Conservation (phyloP, 2,888 invertebrate species). For the Poecilus cupreus region DNA sequence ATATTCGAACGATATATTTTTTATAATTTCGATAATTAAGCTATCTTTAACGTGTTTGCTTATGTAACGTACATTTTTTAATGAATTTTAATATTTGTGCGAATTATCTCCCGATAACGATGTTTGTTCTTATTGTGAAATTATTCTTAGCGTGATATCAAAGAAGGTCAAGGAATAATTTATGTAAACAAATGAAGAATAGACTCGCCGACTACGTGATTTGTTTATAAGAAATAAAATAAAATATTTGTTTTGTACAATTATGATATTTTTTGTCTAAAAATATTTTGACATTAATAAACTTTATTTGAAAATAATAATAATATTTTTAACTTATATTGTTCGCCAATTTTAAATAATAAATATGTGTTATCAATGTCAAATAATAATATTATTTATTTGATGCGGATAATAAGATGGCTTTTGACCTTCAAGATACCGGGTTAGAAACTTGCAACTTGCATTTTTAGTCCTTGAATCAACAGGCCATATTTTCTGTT, state of each 20-base stretch:
- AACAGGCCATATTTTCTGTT: too few species aligned
- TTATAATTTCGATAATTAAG: neutral
- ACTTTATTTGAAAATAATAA: too few species aligned
- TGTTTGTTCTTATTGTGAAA: slow-evolving; percentile 51
- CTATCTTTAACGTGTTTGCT: neutral
- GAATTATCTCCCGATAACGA: neutral
- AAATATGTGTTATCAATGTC: too few species aligned
- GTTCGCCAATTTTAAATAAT: too few species aligned
- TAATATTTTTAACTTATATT: too few species aligned
- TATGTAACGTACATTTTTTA: neutral
- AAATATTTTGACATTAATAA: neutral
- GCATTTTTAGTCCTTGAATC: too few species aligned
- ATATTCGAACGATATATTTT: neutral
- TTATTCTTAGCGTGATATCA: slow-evolving; percentile 24
- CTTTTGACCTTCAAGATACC: too few species aligned
- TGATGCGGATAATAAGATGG: too few species aligned
- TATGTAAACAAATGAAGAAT: slow-evolving; percentile 22
- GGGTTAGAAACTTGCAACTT: too few species aligned
- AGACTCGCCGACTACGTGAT: neutral
- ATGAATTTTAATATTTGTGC: slow-evolving; percentile 20
- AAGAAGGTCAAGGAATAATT: slow-evolving; percentile 46
- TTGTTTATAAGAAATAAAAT: neutral
- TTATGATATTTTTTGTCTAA: neutral
- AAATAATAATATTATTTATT: too few species aligned
- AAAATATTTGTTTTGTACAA: neutral